Evolutionary conservation across 2,797 vertebrate genomes (phyloP).

Genomic region (Linurgus olivaceus): DNA sequence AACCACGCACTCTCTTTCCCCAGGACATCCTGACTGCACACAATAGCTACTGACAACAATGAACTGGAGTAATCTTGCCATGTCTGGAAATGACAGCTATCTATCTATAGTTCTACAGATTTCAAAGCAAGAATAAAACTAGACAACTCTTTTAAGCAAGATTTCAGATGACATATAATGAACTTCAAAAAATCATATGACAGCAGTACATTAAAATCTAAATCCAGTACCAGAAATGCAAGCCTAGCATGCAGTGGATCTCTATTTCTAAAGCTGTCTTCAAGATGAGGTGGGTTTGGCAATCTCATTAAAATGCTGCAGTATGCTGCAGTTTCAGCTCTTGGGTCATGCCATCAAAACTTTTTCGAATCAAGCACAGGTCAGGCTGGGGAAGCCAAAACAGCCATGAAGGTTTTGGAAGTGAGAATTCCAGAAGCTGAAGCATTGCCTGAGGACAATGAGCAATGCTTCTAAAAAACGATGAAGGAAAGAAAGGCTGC

Average conservation of each 20-base stretch:
- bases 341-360: not conserved
- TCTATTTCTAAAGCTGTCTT: not conserved
- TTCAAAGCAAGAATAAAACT: conserved; percentile 61
- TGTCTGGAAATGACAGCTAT: conserved; percentile 78
- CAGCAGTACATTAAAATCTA: not conserved
- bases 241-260: not conserved
- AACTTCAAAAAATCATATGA: not conserved
- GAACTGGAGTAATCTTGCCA: conserved; percentile 68
- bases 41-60: conserved; percentile 88
- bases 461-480: not conserved
- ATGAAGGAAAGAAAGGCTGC: not conserved
- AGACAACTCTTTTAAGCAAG: conserved; percentile 36
- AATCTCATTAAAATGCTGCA: not conserved
- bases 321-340: not conserved
- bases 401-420: not conserved
- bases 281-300: not conserved
- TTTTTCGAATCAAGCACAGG: not conserved
- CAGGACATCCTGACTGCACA: conserved; percentile 98
- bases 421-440: not conserved
- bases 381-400: not conserved
- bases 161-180: not conserved
- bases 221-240: not conserved
- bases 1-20: conserved; percentile 79
- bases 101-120: conserved; percentile 73
- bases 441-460: not conserved